phyloP scores from a whole-genome alignment of 92 coral and sea anemone species.

The Porites divaricata region DNA sequence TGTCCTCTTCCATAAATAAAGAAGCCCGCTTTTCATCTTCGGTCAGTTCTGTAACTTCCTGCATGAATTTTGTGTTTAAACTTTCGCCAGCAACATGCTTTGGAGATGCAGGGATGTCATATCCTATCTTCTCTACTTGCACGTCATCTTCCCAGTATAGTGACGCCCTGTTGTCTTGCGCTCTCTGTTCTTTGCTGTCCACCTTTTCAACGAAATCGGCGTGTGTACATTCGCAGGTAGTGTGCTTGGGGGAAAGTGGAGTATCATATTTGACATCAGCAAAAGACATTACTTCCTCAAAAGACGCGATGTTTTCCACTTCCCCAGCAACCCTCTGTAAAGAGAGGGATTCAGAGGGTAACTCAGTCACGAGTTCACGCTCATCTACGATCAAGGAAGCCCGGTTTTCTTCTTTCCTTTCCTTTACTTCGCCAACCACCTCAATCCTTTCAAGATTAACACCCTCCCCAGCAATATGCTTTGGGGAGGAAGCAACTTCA shows the following conservation, averaged over 20 bases:
- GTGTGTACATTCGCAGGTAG: background rate
- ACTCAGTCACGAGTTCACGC: background rate
- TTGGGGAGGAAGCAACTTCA: slow-evolving; percentile 22
- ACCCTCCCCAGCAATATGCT: background rate
- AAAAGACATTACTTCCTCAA: too few species aligned
- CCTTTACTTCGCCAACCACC: background rate
- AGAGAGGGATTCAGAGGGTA: background rate
- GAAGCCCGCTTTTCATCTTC: slow-evolving; percentile 9
- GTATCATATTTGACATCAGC: too few species aligned
- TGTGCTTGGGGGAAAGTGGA: too few species aligned
- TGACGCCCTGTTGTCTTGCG: background rate
- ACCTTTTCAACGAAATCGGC: background rate
- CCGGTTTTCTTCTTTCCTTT: background rate
- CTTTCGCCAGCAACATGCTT: slow-evolving; percentile 35
- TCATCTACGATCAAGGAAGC: background rate
- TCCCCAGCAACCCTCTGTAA: too few species aligned
- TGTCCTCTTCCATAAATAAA: slow-evolving; percentile 7
- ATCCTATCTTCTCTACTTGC: slow-evolving; percentile 33
- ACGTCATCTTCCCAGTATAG: background rate
- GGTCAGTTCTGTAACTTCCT: slow-evolving; percentile 18
- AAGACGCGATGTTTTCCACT: too few species aligned
- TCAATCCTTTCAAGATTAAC: background rate
- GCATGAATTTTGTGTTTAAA: slow-evolving; percentile 8
- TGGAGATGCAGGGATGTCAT: too few species aligned
- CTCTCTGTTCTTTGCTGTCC: background rate